A percentile compares a stretch with the other conserved stretches of the same genome.
Conservation (phyloP, 2,888 invertebrate species). For the Neria commutata region DNA sequence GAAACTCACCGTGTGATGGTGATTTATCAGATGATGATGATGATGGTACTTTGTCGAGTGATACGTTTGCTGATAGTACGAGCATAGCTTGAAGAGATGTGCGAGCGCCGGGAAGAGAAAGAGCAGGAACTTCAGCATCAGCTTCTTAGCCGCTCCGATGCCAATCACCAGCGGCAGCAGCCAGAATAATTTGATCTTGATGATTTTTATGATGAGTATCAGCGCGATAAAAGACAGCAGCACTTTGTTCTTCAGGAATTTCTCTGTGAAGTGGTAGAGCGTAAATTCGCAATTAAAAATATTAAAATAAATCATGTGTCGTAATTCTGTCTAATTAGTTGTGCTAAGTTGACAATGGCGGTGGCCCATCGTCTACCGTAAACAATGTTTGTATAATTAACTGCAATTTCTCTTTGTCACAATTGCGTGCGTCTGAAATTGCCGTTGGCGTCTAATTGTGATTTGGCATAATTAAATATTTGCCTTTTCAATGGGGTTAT, state of each 20-base stretch:
- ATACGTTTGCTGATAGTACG: constrained; percentile 77
- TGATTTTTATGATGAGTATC: constrained; percentile 77
- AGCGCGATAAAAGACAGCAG: constrained; percentile 77
- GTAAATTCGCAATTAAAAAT: no score
- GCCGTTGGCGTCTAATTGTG: no score
- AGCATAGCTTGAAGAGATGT: constrained; percentile 84
- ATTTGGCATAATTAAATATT: no score
- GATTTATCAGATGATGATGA: constrained; percentile 80
- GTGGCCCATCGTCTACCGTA: no score
- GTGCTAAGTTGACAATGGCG: no score
- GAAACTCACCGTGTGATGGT: constrained; percentile 72
- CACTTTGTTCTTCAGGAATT: constrained; percentile 77
- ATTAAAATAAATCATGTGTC: no score
- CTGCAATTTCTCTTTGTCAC: no score
- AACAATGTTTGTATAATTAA: no score
- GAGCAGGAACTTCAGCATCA: constrained; percentile 78
- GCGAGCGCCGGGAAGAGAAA: constrained; percentile 83
- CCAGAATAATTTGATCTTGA: constrained; percentile 81
- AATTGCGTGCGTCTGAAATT: no score
- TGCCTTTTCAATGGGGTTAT: no score
- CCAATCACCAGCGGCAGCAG: constrained; percentile 79
- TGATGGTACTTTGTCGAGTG: constrained; percentile 80
- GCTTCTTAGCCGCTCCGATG: constrained; percentile 81
- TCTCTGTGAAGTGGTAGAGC: constrained; percentile 73
- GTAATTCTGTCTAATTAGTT: no score